phyloP scores from a whole-genome alignment of 2,113 vertebrate genomes.

The Lepus europaeus region DNA sequence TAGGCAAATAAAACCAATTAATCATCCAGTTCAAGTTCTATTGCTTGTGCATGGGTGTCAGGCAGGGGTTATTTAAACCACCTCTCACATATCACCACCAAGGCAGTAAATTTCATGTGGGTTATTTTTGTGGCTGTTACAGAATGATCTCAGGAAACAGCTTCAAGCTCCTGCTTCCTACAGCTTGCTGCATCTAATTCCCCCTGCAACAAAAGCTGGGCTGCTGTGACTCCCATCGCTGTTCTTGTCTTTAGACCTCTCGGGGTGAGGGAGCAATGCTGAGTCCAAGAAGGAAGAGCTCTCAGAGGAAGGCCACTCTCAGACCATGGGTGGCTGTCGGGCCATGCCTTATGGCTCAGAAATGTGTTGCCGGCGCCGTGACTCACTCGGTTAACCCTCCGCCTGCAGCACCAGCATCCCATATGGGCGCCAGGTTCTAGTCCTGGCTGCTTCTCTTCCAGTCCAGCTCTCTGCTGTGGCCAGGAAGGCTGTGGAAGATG shows the following conservation, averaged over 20 bases:
- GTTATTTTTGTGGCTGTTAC: neutral
- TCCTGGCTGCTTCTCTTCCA: too few species aligned
- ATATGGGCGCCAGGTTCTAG: too few species aligned
- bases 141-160: neutral
- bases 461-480: too few species aligned
- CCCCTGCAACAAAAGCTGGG: neutral
- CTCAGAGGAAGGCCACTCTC: neutral
- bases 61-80: neutral
- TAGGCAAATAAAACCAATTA: neutral
- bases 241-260: neutral
- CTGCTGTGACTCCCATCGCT: neutral
- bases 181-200: neutral
- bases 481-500: too few species aligned
- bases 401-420: too few species aligned
- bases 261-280: neutral
- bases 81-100: neutral
- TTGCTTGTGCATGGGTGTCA: fast-evolving
- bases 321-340: neutral
- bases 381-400: too few species aligned
- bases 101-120: neutral
- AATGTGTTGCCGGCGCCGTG: neutral
- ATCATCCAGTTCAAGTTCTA: neutral
- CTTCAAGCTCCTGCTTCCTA: neutral
- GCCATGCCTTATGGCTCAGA: neutral
- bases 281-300: neutral